Percentiles rank a stretch among this genome's conserved stretches.
Evolutionary conservation across 2,888 invertebrate genomes (phyloP).

Genomic region (Boloria selene): DNA sequence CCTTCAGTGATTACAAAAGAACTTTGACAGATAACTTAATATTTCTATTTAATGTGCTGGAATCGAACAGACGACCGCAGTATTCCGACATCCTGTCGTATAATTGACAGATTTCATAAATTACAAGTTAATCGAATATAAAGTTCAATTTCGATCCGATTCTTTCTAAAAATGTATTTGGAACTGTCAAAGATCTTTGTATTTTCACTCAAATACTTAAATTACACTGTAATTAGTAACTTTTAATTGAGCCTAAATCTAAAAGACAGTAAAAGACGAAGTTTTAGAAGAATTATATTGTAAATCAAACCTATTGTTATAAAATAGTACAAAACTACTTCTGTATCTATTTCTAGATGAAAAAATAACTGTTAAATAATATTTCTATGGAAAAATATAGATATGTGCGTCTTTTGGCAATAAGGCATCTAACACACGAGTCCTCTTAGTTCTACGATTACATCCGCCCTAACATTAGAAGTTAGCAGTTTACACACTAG

Average conservation of each 20-base stretch:
- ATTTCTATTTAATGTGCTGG: background rate
- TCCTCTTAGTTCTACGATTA: constrained; percentile 6
- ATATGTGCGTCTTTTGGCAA: constrained; percentile 36
- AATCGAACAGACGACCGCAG: no score
- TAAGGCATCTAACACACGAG: constrained; percentile 39
- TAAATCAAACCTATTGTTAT: no score
- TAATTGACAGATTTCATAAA: no score
- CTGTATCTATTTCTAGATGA: no score
- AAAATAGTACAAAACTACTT: no score
- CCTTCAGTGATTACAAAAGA: background rate
- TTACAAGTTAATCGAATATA: no score
- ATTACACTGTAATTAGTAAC: constrained; percentile 35
- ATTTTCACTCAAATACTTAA: constrained; percentile 6
- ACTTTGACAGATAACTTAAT: background rate
- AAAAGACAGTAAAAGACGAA: background rate
- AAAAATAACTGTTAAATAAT: background rate
- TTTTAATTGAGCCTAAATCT: constrained; percentile 18
- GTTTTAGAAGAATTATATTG: background rate
- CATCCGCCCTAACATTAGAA: constrained; percentile 5
- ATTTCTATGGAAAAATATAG: background rate
- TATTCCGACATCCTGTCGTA: no score
- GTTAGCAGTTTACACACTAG: constrained; percentile 16
- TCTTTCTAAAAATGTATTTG: no score
- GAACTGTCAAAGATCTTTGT: constrained; percentile 5
- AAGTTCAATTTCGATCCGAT: no score